phyloP scores from a whole-genome alignment of 2,888 invertebrate genomes.

The Thumatha senex region DNA sequence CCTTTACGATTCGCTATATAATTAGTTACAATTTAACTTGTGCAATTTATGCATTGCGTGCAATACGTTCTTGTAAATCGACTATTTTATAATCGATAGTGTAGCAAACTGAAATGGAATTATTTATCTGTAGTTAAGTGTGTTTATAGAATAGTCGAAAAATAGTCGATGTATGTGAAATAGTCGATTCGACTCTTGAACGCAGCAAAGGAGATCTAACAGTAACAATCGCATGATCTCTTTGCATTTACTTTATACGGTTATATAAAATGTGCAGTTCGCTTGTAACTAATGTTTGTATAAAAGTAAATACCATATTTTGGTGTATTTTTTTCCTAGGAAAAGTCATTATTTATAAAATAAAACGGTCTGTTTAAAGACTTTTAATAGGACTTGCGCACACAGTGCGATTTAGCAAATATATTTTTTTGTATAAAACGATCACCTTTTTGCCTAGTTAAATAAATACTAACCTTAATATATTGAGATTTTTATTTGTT shows the following conservation, averaged over 20 bases:
- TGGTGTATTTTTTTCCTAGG: constrained; percentile 63
- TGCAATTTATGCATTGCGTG: constrained; percentile 39
- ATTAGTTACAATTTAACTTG: constrained; percentile 40
- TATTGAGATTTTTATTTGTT: constrained; percentile 29
- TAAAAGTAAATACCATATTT: constrained; percentile 54
- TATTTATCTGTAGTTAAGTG: background rate
- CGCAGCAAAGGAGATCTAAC: constrained; percentile 34
- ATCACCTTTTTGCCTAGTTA: constrained; percentile 37
- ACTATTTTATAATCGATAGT: background rate
- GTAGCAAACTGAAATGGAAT: background rate
- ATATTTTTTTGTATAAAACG: constrained; percentile 40
- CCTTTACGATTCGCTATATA: constrained; percentile 28
- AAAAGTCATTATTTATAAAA: constrained; percentile 61
- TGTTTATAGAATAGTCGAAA: background rate
- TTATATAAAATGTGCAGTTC: constrained; percentile 33
- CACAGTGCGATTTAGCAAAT: constrained; percentile 38
- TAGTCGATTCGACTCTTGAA: constrained; percentile 17
- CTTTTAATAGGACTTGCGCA: constrained; percentile 44
- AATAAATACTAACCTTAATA: constrained; percentile 39
- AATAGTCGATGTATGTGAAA: background rate
- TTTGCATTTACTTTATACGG: constrained; percentile 43
- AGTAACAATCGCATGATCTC: constrained; percentile 36
- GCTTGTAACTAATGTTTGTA: constrained; percentile 43
- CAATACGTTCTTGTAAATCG: constrained; percentile 31
- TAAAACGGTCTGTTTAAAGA: constrained; percentile 71